These are phyloP conservation scores for Thymallus thymallus DNA, from an alignment of 2,113 vertebrate species.

Conservation along the genomic window DNA sequence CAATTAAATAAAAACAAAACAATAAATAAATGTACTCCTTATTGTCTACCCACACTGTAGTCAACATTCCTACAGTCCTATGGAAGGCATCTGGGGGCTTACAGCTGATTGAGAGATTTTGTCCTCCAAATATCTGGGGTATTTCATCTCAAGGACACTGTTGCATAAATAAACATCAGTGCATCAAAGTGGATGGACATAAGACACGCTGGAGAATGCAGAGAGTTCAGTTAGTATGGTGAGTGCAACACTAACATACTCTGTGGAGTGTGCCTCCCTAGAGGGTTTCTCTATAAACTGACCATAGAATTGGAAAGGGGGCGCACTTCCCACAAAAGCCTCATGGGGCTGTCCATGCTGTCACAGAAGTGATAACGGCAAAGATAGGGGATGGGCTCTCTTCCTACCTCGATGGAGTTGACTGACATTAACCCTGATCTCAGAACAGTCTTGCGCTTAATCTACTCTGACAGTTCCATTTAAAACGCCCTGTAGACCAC, in stretches of 20 bases:
- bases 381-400: too few species aligned
- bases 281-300: too few species aligned
- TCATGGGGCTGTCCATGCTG: too few species aligned
- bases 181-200: not conserved
- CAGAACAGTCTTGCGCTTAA: slow-evolving; percentile 5
- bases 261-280: slow-evolving; percentile 2
- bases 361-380: too few species aligned
- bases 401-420: not conserved
- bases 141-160: slow-evolving; percentile 2
- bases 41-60: too few species aligned
- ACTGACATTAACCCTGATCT: slow-evolving; percentile 42
- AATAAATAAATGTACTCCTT: too few species aligned
- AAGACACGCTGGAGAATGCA: not conserved
- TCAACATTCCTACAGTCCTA: too few species aligned
- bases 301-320: too few species aligned
- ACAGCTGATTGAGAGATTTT: not conserved
- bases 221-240: not conserved
- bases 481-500: slow-evolving; percentile 29
- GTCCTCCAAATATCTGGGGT: not conserved
- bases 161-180: not conserved
- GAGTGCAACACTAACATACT: slow-evolving; percentile 11
- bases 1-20: too few species aligned
- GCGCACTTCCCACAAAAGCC: too few species aligned
- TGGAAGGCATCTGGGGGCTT: too few species aligned
- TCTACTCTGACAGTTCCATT: slow-evolving; percentile 29